These are phyloP conservation scores for Lasioglossum calceatum DNA, from an alignment of 2,888 invertebrate genomes.

Conservation along the genomic window DNA sequence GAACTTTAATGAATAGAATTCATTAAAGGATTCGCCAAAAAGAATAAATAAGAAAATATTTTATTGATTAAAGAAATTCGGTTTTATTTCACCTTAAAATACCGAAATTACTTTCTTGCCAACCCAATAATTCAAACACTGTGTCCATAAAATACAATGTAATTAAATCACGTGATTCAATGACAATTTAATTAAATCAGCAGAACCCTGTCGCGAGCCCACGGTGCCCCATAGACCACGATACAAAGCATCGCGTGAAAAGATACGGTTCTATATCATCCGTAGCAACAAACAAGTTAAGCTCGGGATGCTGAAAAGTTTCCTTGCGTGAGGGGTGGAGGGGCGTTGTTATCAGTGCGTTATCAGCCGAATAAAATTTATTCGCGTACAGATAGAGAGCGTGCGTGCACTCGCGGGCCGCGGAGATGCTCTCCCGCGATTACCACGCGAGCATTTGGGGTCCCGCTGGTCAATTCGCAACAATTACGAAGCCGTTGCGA, in stretches of 20 bases:
- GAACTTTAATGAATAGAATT: too few species aligned
- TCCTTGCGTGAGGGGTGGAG: background rate
- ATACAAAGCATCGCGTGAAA: too few species aligned
- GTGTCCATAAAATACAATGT: too few species aligned
- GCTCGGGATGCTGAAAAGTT: background rate
- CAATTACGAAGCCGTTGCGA: conserved; percentile 76
- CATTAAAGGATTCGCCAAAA: too few species aligned
- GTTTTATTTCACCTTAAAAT: too few species aligned
- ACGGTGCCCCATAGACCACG: background rate
- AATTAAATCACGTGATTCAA: too few species aligned
- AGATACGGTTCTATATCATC: background rate
- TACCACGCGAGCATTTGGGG: conserved; percentile 63
- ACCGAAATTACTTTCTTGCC: too few species aligned
- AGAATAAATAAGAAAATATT: too few species aligned
- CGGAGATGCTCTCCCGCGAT: conserved; percentile 45
- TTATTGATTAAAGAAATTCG: too few species aligned
- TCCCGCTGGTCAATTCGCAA: conserved; percentile 75
- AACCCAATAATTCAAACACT: too few species aligned
- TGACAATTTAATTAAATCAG: too few species aligned
- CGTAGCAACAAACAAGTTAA: background rate
- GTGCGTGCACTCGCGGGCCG: background rate
- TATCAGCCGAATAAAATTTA: conserved; percentile 3
- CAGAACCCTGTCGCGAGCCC: background rate
- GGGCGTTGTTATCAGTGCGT: background rate
- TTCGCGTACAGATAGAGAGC: background rate